A percentile compares a stretch with the other conserved stretches of the same genome.
Conservation (phyloP, 1,140 invertebrate species). For the Drosophila oshimai region DNA sequence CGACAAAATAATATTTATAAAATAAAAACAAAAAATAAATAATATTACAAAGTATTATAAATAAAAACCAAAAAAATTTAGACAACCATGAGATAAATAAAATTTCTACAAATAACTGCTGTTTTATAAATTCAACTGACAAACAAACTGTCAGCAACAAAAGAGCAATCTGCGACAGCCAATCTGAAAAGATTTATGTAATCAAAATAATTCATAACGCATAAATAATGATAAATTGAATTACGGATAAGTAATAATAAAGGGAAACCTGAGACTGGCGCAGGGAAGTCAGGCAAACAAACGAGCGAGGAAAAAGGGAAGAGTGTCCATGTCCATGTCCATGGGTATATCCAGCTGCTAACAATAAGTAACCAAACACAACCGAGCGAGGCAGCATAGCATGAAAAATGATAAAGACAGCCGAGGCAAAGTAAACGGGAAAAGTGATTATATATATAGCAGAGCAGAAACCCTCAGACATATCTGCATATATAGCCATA, state of each 20-base stretch:
- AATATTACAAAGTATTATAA: too few relatives aligned
- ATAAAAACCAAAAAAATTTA: too few relatives aligned
- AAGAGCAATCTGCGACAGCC: not conserved
- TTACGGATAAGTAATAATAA: slow-evolving; percentile 33
- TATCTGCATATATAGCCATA: not conserved
- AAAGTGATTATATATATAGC: slow-evolving; percentile 64
- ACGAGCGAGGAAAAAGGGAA: slow-evolving; percentile 7
- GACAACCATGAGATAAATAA: too few relatives aligned
- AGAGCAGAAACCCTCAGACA: not conserved
- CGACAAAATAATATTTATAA: too few relatives aligned
- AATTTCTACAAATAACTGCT: not conserved
- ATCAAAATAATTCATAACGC: slow-evolving; percentile 39
- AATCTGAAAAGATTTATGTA: slow-evolving; percentile 21
- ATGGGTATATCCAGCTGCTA: slow-evolving; percentile 19
- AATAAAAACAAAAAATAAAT: too few relatives aligned
- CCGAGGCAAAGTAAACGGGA: slow-evolving; percentile 50
- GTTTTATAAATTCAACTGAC: not conserved
- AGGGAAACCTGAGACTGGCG: slow-evolving; percentile 29
- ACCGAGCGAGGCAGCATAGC: slow-evolving; percentile 44
- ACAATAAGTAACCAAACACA: slow-evolving; percentile 40
- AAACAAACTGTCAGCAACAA: not conserved
- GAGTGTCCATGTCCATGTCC: not conserved
- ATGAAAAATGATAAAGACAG: slow-evolving; percentile 75
- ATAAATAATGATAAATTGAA: slow-evolving; percentile 42
- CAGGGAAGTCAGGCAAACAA: slow-evolving; percentile 26